phyloP scores from a whole-genome alignment of 2,797 vertebrate species.

The Pseudocheirus occidentalis region DNA sequence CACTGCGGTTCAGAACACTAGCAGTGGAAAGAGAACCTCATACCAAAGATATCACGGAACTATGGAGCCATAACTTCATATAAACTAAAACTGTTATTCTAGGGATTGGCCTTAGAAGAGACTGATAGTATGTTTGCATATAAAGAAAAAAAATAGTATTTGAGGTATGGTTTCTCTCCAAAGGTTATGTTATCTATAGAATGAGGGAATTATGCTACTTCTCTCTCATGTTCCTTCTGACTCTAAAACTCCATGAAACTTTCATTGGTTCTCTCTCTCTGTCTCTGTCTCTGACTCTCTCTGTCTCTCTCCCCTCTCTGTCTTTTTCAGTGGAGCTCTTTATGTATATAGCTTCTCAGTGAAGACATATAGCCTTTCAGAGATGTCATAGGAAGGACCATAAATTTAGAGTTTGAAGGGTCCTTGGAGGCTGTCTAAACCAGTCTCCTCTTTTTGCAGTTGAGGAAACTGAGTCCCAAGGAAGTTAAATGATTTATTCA shows the following conservation, averaged over 20 bases:
- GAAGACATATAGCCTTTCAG: background rate
- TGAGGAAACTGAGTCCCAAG: background rate
- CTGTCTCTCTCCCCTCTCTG: background rate
- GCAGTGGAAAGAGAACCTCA: background rate
- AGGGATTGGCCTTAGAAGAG: background rate
- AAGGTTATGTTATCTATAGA: background rate
- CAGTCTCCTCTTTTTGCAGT: background rate
- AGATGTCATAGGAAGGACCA: background rate
- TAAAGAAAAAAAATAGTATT: background rate
- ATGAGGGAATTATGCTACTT: background rate
- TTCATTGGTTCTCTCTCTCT: background rate
- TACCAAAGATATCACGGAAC: background rate
- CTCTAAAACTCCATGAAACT: background rate
- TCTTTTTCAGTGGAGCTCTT: background rate
- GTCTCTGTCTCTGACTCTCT: background rate
- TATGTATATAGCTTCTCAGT: background rate
- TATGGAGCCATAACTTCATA: background rate
- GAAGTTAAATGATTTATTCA: background rate
- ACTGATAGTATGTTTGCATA: background rate
- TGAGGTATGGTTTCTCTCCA: background rate
- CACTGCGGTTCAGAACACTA: background rate
- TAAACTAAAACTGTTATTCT: background rate
- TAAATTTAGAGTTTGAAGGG: background rate
- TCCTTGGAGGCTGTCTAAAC: background rate
- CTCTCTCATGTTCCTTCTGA: background rate